Conservation (phyloP, 2,113 vertebrate species). For the Sebastes fasciatus region DNA sequence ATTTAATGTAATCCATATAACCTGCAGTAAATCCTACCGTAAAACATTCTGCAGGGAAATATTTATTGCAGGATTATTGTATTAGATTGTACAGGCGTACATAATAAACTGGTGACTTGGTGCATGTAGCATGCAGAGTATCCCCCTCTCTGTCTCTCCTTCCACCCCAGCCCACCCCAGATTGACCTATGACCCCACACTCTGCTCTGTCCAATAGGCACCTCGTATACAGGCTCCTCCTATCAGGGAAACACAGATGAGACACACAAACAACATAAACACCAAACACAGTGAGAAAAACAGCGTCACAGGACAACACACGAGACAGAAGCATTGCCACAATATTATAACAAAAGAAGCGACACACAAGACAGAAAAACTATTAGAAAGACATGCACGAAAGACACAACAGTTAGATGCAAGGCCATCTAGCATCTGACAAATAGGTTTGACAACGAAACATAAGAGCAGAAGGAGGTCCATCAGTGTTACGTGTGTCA, state of each 20-base stretch:
- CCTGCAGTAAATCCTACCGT: conserved; percentile 13
- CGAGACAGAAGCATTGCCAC: conserved; percentile 19
- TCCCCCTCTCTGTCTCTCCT: conserved; percentile 2
- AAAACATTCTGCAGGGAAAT: conserved; percentile 3
- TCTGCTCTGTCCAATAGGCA: conserved; percentile 71
- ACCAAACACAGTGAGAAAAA: conserved; percentile 66
- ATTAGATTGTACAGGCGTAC: not conserved
- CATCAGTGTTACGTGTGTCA: not conserved
- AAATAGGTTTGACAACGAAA: conserved; percentile 1
- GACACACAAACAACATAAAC: conserved; percentile 55
- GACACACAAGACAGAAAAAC: not conserved
- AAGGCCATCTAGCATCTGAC: conserved; percentile 36
- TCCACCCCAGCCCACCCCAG: conserved; percentile 30
- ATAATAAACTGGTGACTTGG: conserved; percentile 13
- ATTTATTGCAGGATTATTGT: conserved; percentile 12
- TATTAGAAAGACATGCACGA: not conserved
- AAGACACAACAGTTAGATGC: conserved; percentile 30
- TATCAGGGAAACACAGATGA: conserved; percentile 74
- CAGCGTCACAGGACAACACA: conserved; percentile 44
- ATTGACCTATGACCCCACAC: conserved; percentile 57
- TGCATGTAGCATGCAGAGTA: conserved; percentile 64
- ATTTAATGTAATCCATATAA: not conserved
- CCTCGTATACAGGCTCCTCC: conserved; percentile 86
- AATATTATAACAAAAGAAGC: not conserved
- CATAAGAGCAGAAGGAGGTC: not conserved